Percentiles rank a stretch among this genome's conserved stretches.
phyloP scores from a whole-genome alignment of 1,140 invertebrate species.

The Pseudobourletiella spinata region DNA sequence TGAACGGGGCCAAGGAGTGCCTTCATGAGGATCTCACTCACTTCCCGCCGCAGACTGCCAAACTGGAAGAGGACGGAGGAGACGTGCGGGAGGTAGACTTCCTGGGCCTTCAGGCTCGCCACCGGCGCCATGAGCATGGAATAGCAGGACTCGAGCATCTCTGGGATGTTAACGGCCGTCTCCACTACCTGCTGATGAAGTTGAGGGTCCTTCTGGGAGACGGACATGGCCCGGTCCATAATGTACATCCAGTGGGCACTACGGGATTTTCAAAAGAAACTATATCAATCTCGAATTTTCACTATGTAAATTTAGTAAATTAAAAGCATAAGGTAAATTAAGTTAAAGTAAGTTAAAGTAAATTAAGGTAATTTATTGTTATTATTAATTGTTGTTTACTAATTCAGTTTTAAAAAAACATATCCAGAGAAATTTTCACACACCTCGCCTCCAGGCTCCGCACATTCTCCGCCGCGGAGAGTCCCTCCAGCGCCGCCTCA shows the following conservation, averaged over 20 bases:
- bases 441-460: constrained; percentile 32
- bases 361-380: not conserved
- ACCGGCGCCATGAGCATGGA: constrained; percentile 60
- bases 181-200: constrained; percentile 36
- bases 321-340: too few species aligned
- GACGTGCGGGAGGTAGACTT: constrained; percentile 41
- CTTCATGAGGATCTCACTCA: constrained; percentile 42
- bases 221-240: constrained; percentile 30
- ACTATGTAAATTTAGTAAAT: too few species aligned
- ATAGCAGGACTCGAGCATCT: constrained; percentile 62
- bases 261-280: not conserved
- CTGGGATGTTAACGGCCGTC: constrained; percentile 53
- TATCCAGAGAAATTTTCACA: too few species aligned
- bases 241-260: constrained; percentile 36
- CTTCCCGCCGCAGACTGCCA: constrained; percentile 40
- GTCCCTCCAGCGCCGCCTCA: constrained; percentile 43
- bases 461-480: constrained; percentile 29
- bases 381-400: not conserved
- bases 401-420: not conserved
- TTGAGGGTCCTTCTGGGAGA: constrained; percentile 8
- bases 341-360: too few species aligned
- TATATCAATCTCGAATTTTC: constrained; percentile 2
- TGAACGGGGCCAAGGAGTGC: constrained; percentile 39
- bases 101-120: constrained; percentile 19
- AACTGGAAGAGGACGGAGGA: constrained; percentile 43